A percentile compares a stretch with the other conserved stretches of the same genome.
Evolutionary conservation across 2,797 vertebrate genomes (phyloP).

Genomic region (Emys orbicularis): DNA sequence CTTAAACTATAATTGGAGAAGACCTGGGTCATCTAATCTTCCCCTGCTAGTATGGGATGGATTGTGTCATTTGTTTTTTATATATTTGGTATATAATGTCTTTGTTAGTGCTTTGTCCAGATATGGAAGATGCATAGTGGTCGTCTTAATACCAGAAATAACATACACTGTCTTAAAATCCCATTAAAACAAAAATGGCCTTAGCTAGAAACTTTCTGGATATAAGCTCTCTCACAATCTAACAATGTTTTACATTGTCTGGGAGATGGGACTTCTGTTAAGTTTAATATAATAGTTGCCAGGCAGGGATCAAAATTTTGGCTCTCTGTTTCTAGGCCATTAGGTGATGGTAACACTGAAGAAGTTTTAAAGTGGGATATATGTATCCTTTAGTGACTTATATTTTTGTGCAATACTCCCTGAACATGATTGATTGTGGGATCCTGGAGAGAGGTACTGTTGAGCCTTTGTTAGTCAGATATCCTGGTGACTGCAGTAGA

Average conservation of each 20-base stretch:
- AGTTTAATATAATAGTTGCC: neutral
- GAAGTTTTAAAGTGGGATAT: neutral
- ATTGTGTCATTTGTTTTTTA: neutral
- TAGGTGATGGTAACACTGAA: neutral
- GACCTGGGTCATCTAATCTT: neutral
- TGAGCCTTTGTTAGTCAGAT: neutral
- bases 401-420: neutral
- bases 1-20: neutral
- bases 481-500: neutral
- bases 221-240: neutral
- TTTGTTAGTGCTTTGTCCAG: neutral
- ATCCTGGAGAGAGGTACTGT: neutral
- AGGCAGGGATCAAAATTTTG: neutral
- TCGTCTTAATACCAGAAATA: neutral
- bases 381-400: neutral
- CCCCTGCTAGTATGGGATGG: neutral
- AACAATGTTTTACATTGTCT: neutral
- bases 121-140: neutral
- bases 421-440: neutral
- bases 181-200: neutral
- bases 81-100: neutral
- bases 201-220: neutral
- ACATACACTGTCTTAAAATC: neutral
- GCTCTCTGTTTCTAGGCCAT: neutral
- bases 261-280: neutral